Conservation (phyloP, 2,797 vertebrate genomes). For the Limosa lapponica region DNA sequence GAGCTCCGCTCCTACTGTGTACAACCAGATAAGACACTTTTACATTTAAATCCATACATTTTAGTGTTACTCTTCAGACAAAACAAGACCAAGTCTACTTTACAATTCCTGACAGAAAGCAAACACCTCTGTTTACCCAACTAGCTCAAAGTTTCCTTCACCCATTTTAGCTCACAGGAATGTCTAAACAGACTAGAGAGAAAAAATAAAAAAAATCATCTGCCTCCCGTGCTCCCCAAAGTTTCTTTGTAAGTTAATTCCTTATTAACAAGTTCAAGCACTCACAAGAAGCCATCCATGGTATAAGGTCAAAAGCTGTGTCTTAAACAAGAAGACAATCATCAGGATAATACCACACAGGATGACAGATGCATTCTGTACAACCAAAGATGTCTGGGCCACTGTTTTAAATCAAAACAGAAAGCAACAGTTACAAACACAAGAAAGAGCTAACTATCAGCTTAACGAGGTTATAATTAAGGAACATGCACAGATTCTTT, state of each 20-base stretch:
- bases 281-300: conserved; percentile 97
- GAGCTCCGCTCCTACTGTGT: neutral
- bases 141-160: neutral
- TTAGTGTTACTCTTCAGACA: neutral
- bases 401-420: conserved; percentile 79
- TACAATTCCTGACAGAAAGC: neutral
- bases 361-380: conserved; percentile 96
- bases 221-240: neutral
- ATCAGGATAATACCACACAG: conserved; percentile 93
- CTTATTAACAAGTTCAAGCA: conserved; percentile 25
- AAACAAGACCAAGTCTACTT: neutral
- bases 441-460: neutral
- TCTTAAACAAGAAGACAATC: conserved; percentile 92
- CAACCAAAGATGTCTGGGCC: conserved; percentile 93
- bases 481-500: neutral
- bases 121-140: neutral
- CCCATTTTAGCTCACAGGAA: neutral
- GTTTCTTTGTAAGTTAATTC: neutral
- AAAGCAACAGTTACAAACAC: neutral
- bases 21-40: neutral
- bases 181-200: neutral
- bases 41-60: neutral
- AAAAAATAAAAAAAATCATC: neutral
- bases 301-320: conserved; percentile 87
- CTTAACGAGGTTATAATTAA: neutral